These are phyloP conservation scores for Rostratula benghalensis DNA, from an alignment of 2,113 vertebrate genomes.

Conservation along the genomic window DNA sequence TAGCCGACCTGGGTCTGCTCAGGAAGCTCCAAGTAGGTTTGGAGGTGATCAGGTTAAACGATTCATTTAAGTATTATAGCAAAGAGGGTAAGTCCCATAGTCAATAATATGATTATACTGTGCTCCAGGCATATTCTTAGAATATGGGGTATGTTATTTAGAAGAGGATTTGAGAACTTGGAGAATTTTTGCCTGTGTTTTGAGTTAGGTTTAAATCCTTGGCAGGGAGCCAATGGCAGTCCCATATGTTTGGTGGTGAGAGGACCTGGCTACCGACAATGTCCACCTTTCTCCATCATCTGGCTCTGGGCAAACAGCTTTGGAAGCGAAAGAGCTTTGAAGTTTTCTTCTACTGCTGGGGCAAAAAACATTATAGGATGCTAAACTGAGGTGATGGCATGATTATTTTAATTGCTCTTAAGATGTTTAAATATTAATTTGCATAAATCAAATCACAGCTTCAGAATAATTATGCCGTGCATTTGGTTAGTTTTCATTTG, in stretches of 20 bases:
- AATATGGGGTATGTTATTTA: rapidly evolving
- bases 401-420: slow-evolving; percentile 36
- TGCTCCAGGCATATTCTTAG: not conserved
- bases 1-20: not conserved
- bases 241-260: not conserved
- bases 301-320: not conserved
- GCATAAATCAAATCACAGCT: slow-evolving; percentile 28
- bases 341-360: not conserved
- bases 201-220: not conserved
- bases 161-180: not conserved
- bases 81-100: not conserved
- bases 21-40: not conserved
- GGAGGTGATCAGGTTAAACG: not conserved
- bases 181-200: not conserved
- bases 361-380: not conserved
- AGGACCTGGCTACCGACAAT: not conserved
- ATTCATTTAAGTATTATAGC: not conserved
- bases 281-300: rapidly evolving
- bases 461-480: not conserved
- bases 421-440: slow-evolving; percentile 18
- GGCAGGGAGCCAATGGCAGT: not conserved
- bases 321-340: not conserved
- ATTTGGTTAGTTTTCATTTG: not conserved
- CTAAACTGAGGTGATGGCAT: slow-evolving; percentile 17
- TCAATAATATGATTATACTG: not conserved